phyloP scores from a whole-genome alignment of 2,888 invertebrate genomes.

The Agonopterix heracliana region DNA sequence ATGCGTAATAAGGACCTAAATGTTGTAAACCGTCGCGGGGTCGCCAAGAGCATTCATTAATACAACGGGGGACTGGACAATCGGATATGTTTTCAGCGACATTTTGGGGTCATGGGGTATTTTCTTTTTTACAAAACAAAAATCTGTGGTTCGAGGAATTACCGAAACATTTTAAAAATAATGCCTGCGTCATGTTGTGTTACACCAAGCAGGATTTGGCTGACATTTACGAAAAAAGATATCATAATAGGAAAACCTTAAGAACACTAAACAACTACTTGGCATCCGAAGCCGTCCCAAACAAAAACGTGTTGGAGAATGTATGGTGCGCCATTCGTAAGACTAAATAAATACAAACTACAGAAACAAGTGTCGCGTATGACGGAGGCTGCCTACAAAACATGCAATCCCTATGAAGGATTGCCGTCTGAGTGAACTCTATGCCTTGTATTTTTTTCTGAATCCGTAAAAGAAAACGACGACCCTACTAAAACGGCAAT shows the following conservation, averaged over 20 bases:
- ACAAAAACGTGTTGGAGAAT: conserved; percentile 25
- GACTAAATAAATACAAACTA: conserved; percentile 55
- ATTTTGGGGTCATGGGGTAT: conserved; percentile 7
- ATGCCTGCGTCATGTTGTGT: no score
- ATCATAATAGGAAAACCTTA: background rate
- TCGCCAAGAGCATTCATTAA: conserved; percentile 54
- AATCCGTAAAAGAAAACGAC: conserved; percentile 41
- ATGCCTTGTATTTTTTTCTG: conserved; percentile 48
- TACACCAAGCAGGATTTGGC: background rate
- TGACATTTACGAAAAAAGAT: background rate
- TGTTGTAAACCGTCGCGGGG: conserved; percentile 57
- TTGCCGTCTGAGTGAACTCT: conserved; percentile 56
- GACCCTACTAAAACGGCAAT: conserved; percentile 26
- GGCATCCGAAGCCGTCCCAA: conserved; percentile 23
- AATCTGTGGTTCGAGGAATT: background rate
- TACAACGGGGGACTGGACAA: conserved; percentile 47
- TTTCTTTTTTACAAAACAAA: conserved; percentile 8
- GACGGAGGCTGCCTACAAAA: conserved; percentile 54
- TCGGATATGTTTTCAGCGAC: conserved; percentile 33
- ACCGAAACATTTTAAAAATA: background rate
- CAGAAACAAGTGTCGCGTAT: conserved; percentile 46
- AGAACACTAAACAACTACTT: background rate
- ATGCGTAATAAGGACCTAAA: conserved; percentile 70
- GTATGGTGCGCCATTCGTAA: conserved; percentile 33
- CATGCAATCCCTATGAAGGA: conserved; percentile 62